Percentiles rank a stretch among this genome's conserved stretches.
Conservation (phyloP, 2,888 invertebrate genomes). For the Hirtodrosophila alboralis region DNA sequence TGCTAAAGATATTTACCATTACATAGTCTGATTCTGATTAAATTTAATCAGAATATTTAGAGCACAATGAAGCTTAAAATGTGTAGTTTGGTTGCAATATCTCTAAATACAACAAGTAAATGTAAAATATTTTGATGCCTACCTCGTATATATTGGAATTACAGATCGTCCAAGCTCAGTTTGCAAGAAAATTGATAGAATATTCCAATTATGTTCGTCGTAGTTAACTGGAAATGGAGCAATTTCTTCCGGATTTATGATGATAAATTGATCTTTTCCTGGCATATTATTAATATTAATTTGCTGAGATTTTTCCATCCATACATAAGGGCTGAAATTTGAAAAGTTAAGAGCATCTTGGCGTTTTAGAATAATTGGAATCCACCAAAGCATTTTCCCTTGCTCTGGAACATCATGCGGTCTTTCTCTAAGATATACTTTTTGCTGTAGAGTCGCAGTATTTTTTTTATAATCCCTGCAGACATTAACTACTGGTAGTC, state of each 20-base stretch:
- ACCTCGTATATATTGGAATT: slow-evolving; percentile 88
- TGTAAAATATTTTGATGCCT: slow-evolving; percentile 2
- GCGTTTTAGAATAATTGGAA: slow-evolving; percentile 87
- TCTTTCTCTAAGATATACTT: slow-evolving; percentile 89
- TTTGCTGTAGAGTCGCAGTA: slow-evolving; percentile 86
- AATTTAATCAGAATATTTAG: too few species aligned
- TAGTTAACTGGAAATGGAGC: slow-evolving; percentile 94
- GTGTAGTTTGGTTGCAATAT: too few species aligned
- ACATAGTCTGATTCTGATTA: too few species aligned
- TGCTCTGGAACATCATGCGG: slow-evolving; percentile 90
- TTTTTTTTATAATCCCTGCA: slow-evolving; percentile 88
- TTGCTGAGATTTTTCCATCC: slow-evolving; percentile 87
- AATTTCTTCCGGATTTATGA: slow-evolving; percentile 93
- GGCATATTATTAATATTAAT: slow-evolving; percentile 86
- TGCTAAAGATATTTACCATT: too few species aligned
- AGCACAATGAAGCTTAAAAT: too few species aligned
- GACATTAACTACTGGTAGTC: slow-evolving; percentile 90
- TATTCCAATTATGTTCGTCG: slow-evolving; percentile 90
- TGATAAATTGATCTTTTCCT: slow-evolving; percentile 87
- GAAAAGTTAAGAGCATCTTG: slow-evolving; percentile 87
- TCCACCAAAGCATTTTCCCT: slow-evolving; percentile 90
- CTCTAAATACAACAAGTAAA: background rate
- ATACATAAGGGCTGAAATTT: slow-evolving; percentile 86
- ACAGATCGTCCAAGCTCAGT: slow-evolving; percentile 85
- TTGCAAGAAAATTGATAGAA: slow-evolving; percentile 88